Percentiles rank a stretch among this genome's conserved stretches.
Conservation (phyloP, 1,140 invertebrate genomes). For the Ceratosolen fusciceps region DNA sequence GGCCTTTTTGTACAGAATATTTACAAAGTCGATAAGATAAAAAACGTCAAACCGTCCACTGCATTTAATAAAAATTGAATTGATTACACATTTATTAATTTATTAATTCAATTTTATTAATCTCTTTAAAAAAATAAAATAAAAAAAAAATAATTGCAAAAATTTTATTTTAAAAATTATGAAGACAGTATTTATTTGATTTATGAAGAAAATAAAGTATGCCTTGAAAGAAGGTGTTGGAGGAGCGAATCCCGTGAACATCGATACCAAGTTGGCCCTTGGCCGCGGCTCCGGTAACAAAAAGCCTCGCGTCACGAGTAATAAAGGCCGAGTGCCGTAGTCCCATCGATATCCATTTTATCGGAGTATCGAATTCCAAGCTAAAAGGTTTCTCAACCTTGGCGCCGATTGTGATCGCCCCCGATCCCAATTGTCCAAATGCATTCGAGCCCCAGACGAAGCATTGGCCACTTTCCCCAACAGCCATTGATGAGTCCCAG, state of each 20-base stretch:
- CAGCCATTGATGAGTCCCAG: slow-evolving; percentile 80
- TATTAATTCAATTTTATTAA: not conserved
- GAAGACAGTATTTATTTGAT: too few relatives aligned
- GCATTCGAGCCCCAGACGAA: slow-evolving; percentile 84
- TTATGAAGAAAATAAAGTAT: not conserved
- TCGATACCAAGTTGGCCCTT: slow-evolving; percentile 77
- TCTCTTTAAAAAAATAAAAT: too few relatives aligned
- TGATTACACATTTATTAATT: not conserved
- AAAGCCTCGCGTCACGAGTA: slow-evolving; percentile 75
- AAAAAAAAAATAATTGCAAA: not conserved
- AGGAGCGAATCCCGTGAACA: not conserved
- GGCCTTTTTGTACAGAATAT: too few relatives aligned
- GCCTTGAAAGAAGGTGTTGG: slow-evolving; percentile 11
- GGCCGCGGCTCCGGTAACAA: slow-evolving; percentile 76
- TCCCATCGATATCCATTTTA: slow-evolving; percentile 68
- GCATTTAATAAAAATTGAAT: too few relatives aligned
- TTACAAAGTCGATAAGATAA: too few relatives aligned
- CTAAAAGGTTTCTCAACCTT: slow-evolving; percentile 45
- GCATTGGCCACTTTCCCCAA: slow-evolving; percentile 76
- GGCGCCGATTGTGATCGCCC: not conserved
- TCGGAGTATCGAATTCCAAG: slow-evolving; percentile 33
- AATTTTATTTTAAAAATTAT: too few relatives aligned
- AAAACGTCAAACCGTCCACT: too few relatives aligned
- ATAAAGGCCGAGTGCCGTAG: slow-evolving; percentile 79
- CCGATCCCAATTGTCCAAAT: slow-evolving; percentile 78